These are phyloP conservation scores for Labrus mixtus DNA, from an alignment of 2,113 vertebrate species.

Conservation along the genomic window DNA sequence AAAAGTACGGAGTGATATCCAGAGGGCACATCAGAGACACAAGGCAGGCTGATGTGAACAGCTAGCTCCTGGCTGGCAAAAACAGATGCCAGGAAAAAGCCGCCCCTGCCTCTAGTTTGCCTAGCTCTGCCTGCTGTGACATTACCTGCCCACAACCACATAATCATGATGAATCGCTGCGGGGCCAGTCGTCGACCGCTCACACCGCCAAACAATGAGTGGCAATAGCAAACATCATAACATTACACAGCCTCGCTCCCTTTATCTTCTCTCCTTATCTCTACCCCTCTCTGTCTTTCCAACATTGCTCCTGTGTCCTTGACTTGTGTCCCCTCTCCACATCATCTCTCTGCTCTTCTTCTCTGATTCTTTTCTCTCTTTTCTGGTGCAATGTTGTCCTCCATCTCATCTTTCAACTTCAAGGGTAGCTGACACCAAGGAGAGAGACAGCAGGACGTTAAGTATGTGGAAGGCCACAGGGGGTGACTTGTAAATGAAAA, in stretches of 20 bases:
- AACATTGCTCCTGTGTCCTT: conserved; percentile 46
- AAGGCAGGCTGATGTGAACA: conserved; percentile 37
- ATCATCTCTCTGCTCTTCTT: conserved; percentile 12
- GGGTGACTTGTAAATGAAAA: conserved; percentile 26
- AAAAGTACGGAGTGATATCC: neutral
- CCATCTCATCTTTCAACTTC: conserved; percentile 54
- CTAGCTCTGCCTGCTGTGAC: conserved; percentile 74
- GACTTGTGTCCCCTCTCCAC: conserved; percentile 15
- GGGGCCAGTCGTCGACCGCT: conserved; percentile 45
- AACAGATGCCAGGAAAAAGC: conserved; percentile 73
- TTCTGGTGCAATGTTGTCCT: conserved; percentile 28
- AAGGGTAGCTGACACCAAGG: conserved; percentile 21
- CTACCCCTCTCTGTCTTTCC: neutral
- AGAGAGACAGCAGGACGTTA: conserved; percentile 41
- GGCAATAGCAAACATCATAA: conserved; percentile 69
- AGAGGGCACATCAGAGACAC: conserved; percentile 38
- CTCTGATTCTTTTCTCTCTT: conserved; percentile 30
- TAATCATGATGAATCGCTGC: conserved; percentile 84
- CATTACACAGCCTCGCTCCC: conserved; percentile 16
- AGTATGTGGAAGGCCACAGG: conserved; percentile 33
- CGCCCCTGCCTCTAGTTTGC: conserved; percentile 55
- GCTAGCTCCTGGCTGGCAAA: conserved; percentile 47
- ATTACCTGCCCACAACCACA: conserved; percentile 80
- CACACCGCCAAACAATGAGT: conserved; percentile 56
- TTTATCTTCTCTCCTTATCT: conserved; percentile 51